phyloP scores from a whole-genome alignment of 2,113 vertebrate genomes.

The Dicerorhinus sumatrensis region DNA sequence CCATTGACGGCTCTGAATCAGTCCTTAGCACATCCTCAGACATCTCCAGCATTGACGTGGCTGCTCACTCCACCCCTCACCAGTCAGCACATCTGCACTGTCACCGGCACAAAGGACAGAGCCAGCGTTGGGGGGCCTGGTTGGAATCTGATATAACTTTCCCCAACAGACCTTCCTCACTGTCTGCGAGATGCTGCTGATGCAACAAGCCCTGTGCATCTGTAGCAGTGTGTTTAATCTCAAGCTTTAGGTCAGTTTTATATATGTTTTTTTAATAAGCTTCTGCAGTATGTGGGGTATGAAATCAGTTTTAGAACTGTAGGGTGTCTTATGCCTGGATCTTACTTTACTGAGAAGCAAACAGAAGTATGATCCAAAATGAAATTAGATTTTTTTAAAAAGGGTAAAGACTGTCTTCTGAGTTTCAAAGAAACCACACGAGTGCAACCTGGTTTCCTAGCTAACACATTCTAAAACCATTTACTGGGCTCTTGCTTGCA shows the following conservation, averaged over 20 bases:
- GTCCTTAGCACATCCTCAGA: not conserved
- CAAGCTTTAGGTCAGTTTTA: not conserved
- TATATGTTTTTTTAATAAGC: not conserved
- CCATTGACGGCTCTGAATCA: not conserved
- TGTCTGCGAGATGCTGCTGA: not conserved
- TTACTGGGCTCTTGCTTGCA: not conserved
- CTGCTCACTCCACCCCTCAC: not conserved
- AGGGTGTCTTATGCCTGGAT: not conserved
- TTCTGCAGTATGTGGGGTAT: not conserved
- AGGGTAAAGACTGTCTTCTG: not conserved
- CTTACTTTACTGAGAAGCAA: not conserved
- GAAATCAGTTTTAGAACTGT: not conserved
- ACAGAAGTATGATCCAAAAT: not conserved
- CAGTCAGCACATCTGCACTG: conserved; percentile 57
- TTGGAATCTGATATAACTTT: not conserved
- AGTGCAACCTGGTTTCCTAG: too few species aligned
- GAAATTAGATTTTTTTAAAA: not conserved
- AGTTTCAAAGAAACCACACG: not conserved
- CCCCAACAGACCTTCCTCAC: conserved; percentile 20
- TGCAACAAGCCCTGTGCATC: not conserved
- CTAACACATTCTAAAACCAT: not conserved
- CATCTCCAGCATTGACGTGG: not conserved
- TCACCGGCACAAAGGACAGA: conserved; percentile 63
- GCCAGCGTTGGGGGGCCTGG: not conserved
- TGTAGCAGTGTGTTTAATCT: not conserved